A percentile compares a stretch with the other conserved stretches of the same genome.
Evolutionary conservation across 1,140 invertebrate species (phyloP).

Genomic region (Coptotermes formosanus): DNA sequence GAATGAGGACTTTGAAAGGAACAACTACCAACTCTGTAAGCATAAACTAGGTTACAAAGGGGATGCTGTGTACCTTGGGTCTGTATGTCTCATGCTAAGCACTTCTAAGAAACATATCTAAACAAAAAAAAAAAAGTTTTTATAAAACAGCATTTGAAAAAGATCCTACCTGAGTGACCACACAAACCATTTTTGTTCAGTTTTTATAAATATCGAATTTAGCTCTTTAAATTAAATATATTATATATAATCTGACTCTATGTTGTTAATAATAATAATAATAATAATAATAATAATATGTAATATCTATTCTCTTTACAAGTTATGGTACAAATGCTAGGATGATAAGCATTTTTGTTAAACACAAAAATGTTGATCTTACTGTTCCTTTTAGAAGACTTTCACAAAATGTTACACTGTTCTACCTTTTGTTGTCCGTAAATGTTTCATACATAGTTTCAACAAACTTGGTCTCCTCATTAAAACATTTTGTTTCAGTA

Average conservation of each 20-base stretch:
- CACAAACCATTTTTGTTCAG: constrained; percentile 20
- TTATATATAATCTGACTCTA: constrained; percentile 28
- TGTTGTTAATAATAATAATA: constrained; percentile 27
- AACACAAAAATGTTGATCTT: constrained; percentile 20
- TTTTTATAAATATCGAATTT: constrained; percentile 29
- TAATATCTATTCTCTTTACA: constrained; percentile 26
- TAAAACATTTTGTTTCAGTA: background rate
- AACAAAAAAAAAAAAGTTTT: background rate
- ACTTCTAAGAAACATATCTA: constrained; percentile 20
- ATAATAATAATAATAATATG: constrained; percentile 24
- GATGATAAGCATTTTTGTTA: constrained; percentile 21
- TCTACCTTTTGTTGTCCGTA: background rate
- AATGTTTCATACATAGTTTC: background rate
- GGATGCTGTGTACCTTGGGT: background rate
- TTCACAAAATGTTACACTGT: constrained; percentile 21
- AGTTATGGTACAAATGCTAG: constrained; percentile 27
- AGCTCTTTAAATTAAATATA: constrained; percentile 30
- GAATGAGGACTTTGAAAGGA: background rate
- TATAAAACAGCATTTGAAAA: constrained; percentile 26
- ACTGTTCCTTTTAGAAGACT: constrained; percentile 16
- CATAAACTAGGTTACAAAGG: background rate
- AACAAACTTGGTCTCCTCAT: background rate
- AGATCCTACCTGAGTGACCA: constrained; percentile 26
- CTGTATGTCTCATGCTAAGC: background rate
- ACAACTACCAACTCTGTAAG: constrained; percentile 18